Base-by-base conservation (phyloP, 2,113 vertebrate genomes). In the Physeter macrocephalus region DNA sequence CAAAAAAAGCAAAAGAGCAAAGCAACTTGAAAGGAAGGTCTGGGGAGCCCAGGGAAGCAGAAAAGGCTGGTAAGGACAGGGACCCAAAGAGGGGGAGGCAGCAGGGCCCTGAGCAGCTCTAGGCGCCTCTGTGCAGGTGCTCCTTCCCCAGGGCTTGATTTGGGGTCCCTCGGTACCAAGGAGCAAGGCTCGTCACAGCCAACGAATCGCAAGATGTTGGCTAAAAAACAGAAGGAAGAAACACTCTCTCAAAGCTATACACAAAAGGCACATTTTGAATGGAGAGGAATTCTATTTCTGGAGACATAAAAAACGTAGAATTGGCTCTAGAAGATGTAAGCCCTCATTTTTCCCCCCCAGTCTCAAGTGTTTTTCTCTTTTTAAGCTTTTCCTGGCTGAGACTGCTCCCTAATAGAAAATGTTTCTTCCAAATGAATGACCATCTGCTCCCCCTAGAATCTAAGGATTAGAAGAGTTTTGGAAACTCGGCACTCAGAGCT, bases 351-450 rank as follows among this genome's bases (percentile, higher is more conserved):
- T 13, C 0, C 2, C 31, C 31, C n/a, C 43, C 5, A 90, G 20
- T 17, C 29, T 71, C 75, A 81, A 85, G 15, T 46, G 29, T 61
- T 49, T 49, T 77, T 49, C 41, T 12, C 21, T 57, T 57, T 57
- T 57, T 36, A 61, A 69, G 66, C 54, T 81, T 96, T 80, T 87
- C 54, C 87, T 81, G 91, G 88, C 31, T n/a, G 75, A 81, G 39
- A 49, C 3, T 52, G 72, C 14, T 39, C 27, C 81, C 61, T 88
- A 54, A 75, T 13, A 59, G 54, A 84, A 62, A 93, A 54, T 5
- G 93, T 77, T 94, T 31, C 83, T 78, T 81, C 75, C 81, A 81
- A 36, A 21, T 27, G 54, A 74, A 80, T 46, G 66, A 54, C 59
- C 84, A 43, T 57, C 93, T 83, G 88, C 66, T 92, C 54, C 88